phyloP scores from a whole-genome alignment of 2,797 vertebrate species.

The Pachyuromys duprasi region DNA sequence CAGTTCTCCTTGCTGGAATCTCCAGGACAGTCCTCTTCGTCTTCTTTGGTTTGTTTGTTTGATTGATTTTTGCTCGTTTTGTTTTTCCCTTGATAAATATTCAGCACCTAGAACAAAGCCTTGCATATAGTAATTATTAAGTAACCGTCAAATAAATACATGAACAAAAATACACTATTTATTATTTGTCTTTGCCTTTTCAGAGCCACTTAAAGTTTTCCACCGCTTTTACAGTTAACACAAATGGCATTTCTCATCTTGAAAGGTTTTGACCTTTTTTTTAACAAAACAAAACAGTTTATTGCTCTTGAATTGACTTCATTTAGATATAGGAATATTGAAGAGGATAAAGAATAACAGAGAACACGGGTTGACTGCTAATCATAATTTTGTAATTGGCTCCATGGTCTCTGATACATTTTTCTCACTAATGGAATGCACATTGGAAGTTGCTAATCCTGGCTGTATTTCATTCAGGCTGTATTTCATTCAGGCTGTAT shows the following conservation, averaged over 20 bases:
- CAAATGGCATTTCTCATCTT: neutral
- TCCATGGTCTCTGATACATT: neutral
- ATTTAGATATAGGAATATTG: neutral
- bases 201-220: conserved; percentile 1
- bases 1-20: neutral
- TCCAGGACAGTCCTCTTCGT: neutral
- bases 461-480: too few relatives aligned
- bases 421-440: neutral
- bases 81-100: neutral
- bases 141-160: neutral
- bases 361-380: neutral
- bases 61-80: neutral
- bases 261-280: neutral
- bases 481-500: too few relatives aligned
- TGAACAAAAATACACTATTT: neutral
- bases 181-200: neutral
- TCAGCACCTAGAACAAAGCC: neutral
- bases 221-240: neutral
- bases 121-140: neutral
- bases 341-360: neutral
- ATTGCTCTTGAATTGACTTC: conserved; percentile 25
- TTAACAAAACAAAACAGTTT: neutral
- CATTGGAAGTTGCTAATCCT: neutral
- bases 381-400: neutral
- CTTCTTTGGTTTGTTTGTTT: neutral